These are phyloP conservation scores for Chaetodon trifascialis DNA, from an alignment of 2,113 vertebrate genomes.

Conservation along the genomic window DNA sequence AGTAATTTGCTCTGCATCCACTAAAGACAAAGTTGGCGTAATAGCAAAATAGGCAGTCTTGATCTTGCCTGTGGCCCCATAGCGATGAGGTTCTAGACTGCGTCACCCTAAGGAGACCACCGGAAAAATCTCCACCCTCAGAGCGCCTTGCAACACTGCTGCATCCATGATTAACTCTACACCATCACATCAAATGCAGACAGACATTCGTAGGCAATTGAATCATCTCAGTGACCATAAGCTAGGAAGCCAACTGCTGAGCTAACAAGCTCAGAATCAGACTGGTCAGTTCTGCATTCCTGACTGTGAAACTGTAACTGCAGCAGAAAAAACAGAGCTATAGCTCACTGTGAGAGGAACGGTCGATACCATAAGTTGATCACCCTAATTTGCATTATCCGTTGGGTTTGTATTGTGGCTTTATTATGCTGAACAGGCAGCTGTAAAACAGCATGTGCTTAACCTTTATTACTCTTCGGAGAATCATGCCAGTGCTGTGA, in stretches of 20 bases:
- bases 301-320: constrained; percentile 6
- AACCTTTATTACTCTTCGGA: constrained; percentile 25
- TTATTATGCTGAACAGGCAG: constrained; percentile 27
- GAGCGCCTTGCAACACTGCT: constrained; percentile 1
- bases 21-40: constrained; percentile 47
- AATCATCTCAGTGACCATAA: constrained; percentile 25
- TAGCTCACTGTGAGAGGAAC: constrained; percentile 5
- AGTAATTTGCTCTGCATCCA: constrained; percentile 37
- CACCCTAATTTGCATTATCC: constrained; percentile 41
- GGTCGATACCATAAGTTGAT: not conserved
- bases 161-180: constrained; percentile 23
- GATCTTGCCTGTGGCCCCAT: constrained; percentile 27
- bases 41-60: constrained; percentile 13
- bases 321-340: not conserved
- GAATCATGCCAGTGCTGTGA: constrained; percentile 40
- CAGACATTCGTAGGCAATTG: constrained; percentile 23
- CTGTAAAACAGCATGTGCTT: constrained; percentile 56
- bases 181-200: constrained; percentile 44
- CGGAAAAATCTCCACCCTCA: constrained; percentile 41
- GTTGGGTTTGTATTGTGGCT: constrained; percentile 21
- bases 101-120: constrained; percentile 6
- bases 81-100: constrained; percentile 16
- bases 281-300: constrained; percentile 30
- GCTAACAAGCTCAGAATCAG: constrained; percentile 16
- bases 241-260: not conserved